These are phyloP conservation scores for Encarsia formosa DNA, from an alignment of 2,888 invertebrate genomes.

Conservation along the genomic window DNA sequence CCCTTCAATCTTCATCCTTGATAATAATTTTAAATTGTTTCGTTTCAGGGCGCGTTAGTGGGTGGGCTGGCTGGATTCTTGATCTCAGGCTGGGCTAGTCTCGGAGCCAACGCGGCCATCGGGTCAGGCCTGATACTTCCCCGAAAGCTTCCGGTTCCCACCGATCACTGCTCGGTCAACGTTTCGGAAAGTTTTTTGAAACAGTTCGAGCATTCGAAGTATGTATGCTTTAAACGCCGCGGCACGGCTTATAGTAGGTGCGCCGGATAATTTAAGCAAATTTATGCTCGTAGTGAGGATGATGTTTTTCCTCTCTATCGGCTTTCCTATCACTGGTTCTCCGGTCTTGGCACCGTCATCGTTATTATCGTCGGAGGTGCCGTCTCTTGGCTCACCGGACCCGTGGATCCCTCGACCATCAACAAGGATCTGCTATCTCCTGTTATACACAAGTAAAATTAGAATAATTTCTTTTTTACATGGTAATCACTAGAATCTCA, in stretches of 20 bases:
- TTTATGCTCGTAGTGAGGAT: conserved; percentile 42
- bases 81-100: conserved; percentile 61
- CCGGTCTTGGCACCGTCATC: conserved; percentile 66
- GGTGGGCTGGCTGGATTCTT: conserved; percentile 62
- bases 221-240: conserved; percentile 4
- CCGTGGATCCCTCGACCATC: conserved; percentile 53
- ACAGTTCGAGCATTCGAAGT: conserved; percentile 35
- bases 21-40: conserved; percentile 27
- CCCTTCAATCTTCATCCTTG: no score
- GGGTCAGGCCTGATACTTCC: conserved; percentile 60
- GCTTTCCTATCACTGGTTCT: conserved; percentile 78
- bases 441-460: conserved; percentile 54
- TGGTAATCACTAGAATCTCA: no score
- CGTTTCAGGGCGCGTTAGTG: conserved; percentile 44
- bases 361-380: conserved; percentile 67
- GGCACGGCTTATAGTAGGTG: no score
- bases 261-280: neutral
- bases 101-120: conserved; percentile 65
- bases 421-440: conserved; percentile 62
- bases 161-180: conserved; percentile 51
- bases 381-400: conserved; percentile 60
- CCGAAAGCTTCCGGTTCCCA: conserved; percentile 55
- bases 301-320: conserved; percentile 70
- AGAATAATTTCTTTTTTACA: conserved; percentile 1
- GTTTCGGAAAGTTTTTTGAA: conserved; percentile 38